These are phyloP conservation scores for Acrocephalus scirpaceus DNA, from an alignment of 2,797 vertebrate species.

Conservation along the genomic window DNA sequence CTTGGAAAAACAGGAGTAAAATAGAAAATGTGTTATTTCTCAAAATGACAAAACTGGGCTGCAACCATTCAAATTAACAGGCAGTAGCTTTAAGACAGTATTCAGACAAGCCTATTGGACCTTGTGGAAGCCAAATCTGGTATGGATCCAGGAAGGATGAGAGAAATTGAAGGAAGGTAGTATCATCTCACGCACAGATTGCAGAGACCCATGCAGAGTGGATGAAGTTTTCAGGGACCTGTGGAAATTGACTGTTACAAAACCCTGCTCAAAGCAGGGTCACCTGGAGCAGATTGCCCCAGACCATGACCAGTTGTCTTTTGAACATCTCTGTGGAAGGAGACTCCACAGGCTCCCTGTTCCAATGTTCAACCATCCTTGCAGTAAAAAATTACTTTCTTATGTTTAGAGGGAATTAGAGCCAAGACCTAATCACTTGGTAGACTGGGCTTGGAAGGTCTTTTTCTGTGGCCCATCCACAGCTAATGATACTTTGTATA, in stretches of 20 bases:
- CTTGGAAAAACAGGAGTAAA: background rate
- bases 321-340: background rate
- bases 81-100: background rate
- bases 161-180: background rate
- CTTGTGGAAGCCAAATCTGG: background rate
- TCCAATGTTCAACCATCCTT: background rate
- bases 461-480: background rate
- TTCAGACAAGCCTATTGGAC: background rate
- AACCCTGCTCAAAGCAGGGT: background rate
- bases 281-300: background rate
- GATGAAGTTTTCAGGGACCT: background rate
- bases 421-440: background rate
- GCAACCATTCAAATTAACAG: background rate
- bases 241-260: background rate
- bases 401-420: background rate
- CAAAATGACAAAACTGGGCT: background rate
- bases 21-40: background rate
- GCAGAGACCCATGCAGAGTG: accelerated
- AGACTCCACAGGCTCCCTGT: background rate
- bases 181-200: background rate
- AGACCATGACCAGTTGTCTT: background rate
- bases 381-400: background rate
- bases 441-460: background rate
- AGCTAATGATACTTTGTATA: background rate
- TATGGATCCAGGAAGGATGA: background rate